A percentile compares a stretch with the other conserved stretches of the same genome.
Evolutionary conservation across 2,888 invertebrate genomes (phyloP).

Genomic region (Apodemia mormo): DNA sequence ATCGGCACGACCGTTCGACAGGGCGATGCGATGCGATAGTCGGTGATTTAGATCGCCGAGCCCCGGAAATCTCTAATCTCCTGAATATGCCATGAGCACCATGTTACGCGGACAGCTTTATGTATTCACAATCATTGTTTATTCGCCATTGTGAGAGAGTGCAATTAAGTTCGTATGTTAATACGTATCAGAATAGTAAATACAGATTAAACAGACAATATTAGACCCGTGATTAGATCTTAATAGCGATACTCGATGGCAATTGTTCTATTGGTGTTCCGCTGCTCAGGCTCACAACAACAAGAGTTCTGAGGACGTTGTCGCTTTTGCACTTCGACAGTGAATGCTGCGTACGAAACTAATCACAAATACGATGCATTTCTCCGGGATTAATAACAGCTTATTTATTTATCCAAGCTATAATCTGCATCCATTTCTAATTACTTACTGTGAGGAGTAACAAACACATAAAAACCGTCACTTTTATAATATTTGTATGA

Average conservation of each 20-base stretch:
- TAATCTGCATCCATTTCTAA: too few relatives aligned
- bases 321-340: too few relatives aligned
- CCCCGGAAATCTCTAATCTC: slow-evolving; percentile 24
- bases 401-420: too few relatives aligned
- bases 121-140: slow-evolving; percentile 18
- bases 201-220: background rate
- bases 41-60: slow-evolving; percentile 31
- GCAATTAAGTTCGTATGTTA: slow-evolving; percentile 18
- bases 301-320: background rate
- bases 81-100: slow-evolving; percentile 17
- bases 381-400: too few relatives aligned
- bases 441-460: too few relatives aligned
- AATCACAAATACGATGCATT: too few relatives aligned
- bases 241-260: background rate
- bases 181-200: background rate
- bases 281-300: background rate
- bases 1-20: slow-evolving; percentile 34
- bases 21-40: slow-evolving; percentile 30
- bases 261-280: background rate
- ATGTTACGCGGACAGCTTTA: slow-evolving; percentile 13
- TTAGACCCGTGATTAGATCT: background rate
- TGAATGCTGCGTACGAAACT: too few relatives aligned
- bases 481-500: too few relatives aligned
- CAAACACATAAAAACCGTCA: too few relatives aligned
- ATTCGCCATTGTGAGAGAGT: slow-evolving; percentile 16